phyloP scores from a whole-genome alignment of 2,113 vertebrate species.

The Pituophis catenifer region DNA sequence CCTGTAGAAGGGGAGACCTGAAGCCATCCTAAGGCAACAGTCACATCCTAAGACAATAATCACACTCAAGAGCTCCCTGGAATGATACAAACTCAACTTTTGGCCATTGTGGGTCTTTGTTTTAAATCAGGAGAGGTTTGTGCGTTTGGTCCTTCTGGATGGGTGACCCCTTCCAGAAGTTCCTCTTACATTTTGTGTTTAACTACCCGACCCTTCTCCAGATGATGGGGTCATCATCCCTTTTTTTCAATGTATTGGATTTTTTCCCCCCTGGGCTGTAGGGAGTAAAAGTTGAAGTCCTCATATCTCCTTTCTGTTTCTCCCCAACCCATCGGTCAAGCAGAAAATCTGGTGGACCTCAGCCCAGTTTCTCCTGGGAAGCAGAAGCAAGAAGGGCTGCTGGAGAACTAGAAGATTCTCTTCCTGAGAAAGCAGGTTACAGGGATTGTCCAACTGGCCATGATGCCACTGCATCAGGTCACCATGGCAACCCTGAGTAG shows the following conservation, averaged over 20 bases:
- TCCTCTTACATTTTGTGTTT: not conserved
- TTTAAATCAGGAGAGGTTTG: not conserved
- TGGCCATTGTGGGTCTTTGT: not conserved
- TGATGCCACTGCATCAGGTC: fast-evolving
- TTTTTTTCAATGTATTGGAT: not conserved
- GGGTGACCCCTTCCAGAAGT: not conserved
- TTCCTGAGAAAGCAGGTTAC: not conserved
- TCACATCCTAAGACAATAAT: not conserved
- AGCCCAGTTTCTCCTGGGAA: not conserved
- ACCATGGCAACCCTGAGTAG: conserved; percentile 37
- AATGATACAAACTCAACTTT: not conserved
- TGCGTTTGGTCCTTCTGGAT: not conserved
- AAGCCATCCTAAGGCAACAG: not conserved
- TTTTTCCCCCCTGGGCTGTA: not conserved
- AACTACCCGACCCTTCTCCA: not conserved
- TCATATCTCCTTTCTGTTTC: not conserved
- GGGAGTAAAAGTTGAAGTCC: not conserved
- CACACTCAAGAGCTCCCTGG: not conserved
- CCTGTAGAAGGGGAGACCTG: not conserved
- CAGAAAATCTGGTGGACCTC: not conserved
- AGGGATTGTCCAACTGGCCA: not conserved
- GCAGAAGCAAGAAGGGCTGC: conserved; percentile 7
- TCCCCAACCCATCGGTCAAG: not conserved
- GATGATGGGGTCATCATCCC: not conserved
- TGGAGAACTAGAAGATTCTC: not conserved